phyloP scores from a whole-genome alignment of 2,113 vertebrate species.

The Forbesichthys agassizii region DNA sequence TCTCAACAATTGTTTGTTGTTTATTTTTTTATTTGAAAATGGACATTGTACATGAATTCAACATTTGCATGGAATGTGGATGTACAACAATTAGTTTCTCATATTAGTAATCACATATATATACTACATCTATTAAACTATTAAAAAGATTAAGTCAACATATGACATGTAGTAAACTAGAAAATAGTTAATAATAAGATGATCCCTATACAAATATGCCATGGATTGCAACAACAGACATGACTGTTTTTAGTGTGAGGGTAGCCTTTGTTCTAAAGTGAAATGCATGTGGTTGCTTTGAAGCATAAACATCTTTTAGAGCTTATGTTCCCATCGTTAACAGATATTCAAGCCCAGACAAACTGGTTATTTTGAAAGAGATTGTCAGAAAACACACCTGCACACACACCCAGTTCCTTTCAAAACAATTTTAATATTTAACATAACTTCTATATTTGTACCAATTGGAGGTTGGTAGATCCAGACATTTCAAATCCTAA shows the following conservation, averaged over 20 bases:
- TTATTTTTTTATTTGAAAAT: too few relatives aligned
- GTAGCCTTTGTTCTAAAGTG: slow-evolving; percentile 4
- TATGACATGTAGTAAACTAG: too few relatives aligned
- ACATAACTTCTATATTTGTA: too few relatives aligned
- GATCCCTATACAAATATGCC: slow-evolving; percentile 5
- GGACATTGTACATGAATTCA: too few relatives aligned
- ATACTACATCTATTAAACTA: background rate
- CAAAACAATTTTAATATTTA: background rate
- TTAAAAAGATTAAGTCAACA: background rate
- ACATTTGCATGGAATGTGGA: too few relatives aligned
- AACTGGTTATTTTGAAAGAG: slow-evolving; percentile 64
- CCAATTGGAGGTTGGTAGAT: too few relatives aligned
- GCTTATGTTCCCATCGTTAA: slow-evolving; percentile 54
- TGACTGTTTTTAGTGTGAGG: background rate
- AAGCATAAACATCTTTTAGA: slow-evolving; percentile 5
- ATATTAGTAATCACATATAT: background rate
- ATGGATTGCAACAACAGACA: slow-evolving; percentile 10
- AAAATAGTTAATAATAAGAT: background rate
- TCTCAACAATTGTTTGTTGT: background rate
- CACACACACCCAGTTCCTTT: slow-evolving; percentile 26
- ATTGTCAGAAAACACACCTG: slow-evolving; percentile 10
- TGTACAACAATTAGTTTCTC: background rate
- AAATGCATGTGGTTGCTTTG: background rate
- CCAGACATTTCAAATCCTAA: too few relatives aligned
- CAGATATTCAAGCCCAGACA: slow-evolving; percentile 39